Conservation (phyloP, 2,888 invertebrate genomes). For the Ctena decussata region DNA sequence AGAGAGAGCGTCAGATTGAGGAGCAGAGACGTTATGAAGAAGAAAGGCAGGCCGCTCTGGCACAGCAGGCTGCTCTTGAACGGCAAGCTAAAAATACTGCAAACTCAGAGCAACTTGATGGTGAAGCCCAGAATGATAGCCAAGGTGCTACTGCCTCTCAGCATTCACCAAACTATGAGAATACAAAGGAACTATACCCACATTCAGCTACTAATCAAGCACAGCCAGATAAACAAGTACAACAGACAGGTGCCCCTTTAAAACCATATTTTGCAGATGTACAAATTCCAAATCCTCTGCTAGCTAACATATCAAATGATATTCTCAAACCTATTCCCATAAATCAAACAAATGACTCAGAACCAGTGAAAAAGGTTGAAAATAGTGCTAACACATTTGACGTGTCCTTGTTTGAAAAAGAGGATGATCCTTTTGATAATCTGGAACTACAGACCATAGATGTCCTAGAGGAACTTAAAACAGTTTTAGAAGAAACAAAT, state of each 20-base stretch:
- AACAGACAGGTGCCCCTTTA: constrained; percentile 25
- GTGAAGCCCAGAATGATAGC: not conserved
- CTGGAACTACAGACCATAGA: constrained; percentile 80
- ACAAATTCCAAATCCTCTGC: constrained; percentile 61
- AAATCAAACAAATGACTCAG: constrained; percentile 6
- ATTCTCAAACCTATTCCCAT: constrained; percentile 76
- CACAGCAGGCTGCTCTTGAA: constrained; percentile 11
- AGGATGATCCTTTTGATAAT: constrained; percentile 81
- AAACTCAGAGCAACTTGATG: constrained; percentile 33
- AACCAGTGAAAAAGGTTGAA: not conserved
- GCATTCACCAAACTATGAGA: not conserved
- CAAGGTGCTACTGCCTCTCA: not conserved
- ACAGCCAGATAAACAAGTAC: not conserved
- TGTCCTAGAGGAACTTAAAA: constrained; percentile 81
- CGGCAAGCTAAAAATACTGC: constrained; percentile 32
- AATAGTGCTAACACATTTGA: constrained; percentile 64
- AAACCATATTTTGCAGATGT: constrained; percentile 42
- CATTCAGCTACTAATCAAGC: not conserved
- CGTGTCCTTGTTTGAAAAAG: constrained; percentile 80
- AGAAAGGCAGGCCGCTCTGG: constrained; percentile 31
- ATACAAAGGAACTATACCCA: not conserved
- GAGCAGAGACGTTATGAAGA: constrained; percentile 58
- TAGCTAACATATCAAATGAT: constrained; percentile 65
- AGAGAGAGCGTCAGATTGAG: constrained; percentile 70
- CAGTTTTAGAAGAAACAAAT: constrained; percentile 61